phyloP scores from a whole-genome alignment of 2,113 vertebrate genomes.

The Talpa occidentalis region DNA sequence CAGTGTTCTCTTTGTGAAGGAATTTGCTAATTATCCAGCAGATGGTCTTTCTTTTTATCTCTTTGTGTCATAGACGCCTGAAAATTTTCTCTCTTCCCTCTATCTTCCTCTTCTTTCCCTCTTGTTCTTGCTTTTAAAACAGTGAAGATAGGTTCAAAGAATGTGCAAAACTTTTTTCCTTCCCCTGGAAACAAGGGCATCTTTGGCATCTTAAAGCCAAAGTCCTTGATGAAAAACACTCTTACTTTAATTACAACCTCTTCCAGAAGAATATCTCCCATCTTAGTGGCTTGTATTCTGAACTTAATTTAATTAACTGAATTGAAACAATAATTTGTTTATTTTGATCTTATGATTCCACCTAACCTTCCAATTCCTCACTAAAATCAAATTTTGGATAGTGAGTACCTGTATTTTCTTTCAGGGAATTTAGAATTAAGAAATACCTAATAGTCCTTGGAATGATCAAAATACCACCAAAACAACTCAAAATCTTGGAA shows the following conservation, averaged over 20 bases:
- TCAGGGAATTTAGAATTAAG: background rate
- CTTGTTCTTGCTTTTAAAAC: background rate
- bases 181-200: background rate
- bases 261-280: slow-evolving; percentile 26
- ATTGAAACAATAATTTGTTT: slow-evolving; percentile 40
- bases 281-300: background rate
- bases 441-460: background rate
- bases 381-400: background rate
- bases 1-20: slow-evolving; percentile 59
- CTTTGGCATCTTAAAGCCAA: background rate
- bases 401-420: background rate
- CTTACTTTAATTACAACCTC: slow-evolving; percentile 4
- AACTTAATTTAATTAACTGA: slow-evolving; percentile 58
- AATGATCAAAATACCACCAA: slow-evolving; percentile 1
- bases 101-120: background rate
- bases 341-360: background rate
- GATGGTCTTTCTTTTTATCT: slow-evolving; percentile 60
- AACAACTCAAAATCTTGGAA: background rate
- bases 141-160: slow-evolving; percentile 51
- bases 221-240: background rate
- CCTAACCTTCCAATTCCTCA: background rate
- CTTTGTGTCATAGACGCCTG: slow-evolving; percentile 13
- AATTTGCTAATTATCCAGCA: slow-evolving; percentile 61
- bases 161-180: background rate
- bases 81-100: background rate